Evolutionary conservation across 2,113 vertebrate species (phyloP).

Genomic region (Eupsittula cactorum): DNA sequence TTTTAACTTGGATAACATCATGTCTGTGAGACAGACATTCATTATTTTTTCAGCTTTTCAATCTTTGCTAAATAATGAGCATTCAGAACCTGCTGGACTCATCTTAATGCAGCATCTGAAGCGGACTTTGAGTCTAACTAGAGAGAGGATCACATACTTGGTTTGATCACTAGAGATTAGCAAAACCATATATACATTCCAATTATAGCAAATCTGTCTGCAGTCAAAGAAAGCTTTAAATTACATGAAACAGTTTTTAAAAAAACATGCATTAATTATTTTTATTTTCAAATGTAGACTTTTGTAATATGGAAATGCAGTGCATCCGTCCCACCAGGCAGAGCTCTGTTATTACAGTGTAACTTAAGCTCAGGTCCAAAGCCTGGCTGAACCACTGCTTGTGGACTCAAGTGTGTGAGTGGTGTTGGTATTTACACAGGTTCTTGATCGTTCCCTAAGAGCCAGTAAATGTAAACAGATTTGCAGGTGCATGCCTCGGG

Average conservation of each 20-base stretch:
- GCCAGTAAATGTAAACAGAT: neutral
- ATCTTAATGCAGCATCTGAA: neutral
- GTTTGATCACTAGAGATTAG: conserved; percentile 51
- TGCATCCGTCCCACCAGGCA: neutral
- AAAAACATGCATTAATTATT: neutral
- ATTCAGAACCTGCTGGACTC: neutral
- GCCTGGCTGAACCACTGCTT: neutral
- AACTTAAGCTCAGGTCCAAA: neutral
- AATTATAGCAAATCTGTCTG: conserved; percentile 13
- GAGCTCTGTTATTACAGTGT: neutral
- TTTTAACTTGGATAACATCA: neutral
- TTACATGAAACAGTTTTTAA: neutral
- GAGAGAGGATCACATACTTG: neutral
- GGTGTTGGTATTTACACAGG: neutral
- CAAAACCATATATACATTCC: neutral
- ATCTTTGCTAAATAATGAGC: neutral
- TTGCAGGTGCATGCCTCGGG: neutral
- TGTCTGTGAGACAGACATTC: neutral
- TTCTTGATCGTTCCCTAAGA: neutral
- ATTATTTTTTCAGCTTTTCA: neutral
- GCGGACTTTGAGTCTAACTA: neutral
- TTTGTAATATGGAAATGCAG: neutral
- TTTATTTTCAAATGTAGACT: neutral
- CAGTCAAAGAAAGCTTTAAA: neutral
- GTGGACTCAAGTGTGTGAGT: neutral